Evolutionary conservation across 2,797 vertebrate species (phyloP).

Genomic region (Gastrophryne carolinensis): DNA sequence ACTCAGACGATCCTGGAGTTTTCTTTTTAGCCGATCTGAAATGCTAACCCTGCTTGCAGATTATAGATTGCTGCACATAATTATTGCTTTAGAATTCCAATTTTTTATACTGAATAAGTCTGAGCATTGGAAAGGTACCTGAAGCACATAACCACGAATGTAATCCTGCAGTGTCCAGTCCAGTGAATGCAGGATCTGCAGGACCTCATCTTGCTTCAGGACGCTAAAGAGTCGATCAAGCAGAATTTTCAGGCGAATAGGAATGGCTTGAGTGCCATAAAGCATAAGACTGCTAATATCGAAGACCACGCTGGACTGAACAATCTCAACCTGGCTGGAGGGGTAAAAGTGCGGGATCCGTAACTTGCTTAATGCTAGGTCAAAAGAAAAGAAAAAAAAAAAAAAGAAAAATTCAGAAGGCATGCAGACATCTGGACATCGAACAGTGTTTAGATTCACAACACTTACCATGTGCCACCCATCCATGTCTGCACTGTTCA

Average conservation of each 20-base stretch:
- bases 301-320: conserved; percentile 95
- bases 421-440: neutral
- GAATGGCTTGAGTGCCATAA: conserved; percentile 93
- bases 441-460: neutral
- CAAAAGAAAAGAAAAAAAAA: conserved; percentile 43
- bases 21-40: no score
- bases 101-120: neutral
- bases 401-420: neutral
- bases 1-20: no score
- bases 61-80: no score
- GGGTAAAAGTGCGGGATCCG: conserved; percentile 87
- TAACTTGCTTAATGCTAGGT: conserved; percentile 89
- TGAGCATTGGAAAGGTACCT: conserved; percentile 69
- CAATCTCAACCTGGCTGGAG: conserved; percentile 93
- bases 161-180: conserved; percentile 97
- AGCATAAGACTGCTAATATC: conserved; percentile 97
- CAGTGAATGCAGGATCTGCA: conserved; percentile 90
- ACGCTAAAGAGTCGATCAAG: conserved; percentile 96
- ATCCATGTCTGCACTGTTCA: conserved; percentile 94
- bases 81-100: no score
- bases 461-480: conserved; percentile 92
- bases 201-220: conserved; percentile 92
- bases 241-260: conserved; percentile 93
- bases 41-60: no score
- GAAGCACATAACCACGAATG: conserved; percentile 92